Evolutionary conservation across 2,797 vertebrate genomes (phyloP), one percentile per base, ranked within the genome.

Genomic region (Scolopax rusticola): DNA sequence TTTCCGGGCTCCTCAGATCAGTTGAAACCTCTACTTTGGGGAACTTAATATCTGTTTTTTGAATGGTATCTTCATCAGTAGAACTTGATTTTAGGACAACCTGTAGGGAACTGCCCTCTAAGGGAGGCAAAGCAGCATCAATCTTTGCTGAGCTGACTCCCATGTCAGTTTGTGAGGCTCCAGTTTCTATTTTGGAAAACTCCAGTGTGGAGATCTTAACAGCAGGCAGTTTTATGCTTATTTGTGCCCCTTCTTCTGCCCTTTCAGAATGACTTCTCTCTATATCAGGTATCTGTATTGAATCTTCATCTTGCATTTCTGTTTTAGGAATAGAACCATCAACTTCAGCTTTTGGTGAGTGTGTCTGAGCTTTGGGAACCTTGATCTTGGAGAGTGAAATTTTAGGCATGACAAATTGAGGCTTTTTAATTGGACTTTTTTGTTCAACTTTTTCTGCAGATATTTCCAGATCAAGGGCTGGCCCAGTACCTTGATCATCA

Each of bases 401-500:
- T 77, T 91, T 94, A 20, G 96, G 97, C 92, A 95, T 79, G 32
- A 60, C 63, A 28, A 97, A 96, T 38, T 95, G 93, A 14, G 96
- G 60, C 36, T 86, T 96, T 74, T 89, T 80, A 61, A 11, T 1
- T 11, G 41, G 78, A 30, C 93, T 96, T 69, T 65, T 96, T 45
- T 89, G 86, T 18, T 86, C 75, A 23, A 33, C 74, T 68, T 87
- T 89, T 63, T 76, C 93, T 3, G 85, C 21, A 60, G 68, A 13
- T 65, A 25, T 45, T 51, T 95, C 87, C 15, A 38, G 7, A 38
- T 80, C 73, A 14, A 53, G 28, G 5, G 67, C 90, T 68, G 47
- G 2, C 1, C 9, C 43, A 12, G 51, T 33, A 27, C 8, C 30
- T 11, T 38, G 43, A 27, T 65, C 73, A n/a, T 81, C 78, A 33